Evolutionary conservation across 2,888 invertebrate species (phyloP).

Genomic region (Ectemnius cavifrons): DNA sequence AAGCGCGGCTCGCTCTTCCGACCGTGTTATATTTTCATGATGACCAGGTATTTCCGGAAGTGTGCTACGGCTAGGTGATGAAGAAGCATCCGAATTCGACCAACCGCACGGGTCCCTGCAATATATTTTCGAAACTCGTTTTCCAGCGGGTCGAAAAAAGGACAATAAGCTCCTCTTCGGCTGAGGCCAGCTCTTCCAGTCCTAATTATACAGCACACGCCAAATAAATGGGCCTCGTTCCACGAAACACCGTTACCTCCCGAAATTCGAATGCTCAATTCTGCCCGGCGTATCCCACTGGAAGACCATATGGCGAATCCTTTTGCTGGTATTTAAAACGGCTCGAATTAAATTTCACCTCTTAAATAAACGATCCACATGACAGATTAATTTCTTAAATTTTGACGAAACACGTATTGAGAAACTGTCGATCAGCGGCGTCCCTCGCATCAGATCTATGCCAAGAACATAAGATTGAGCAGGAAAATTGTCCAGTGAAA

Average conservation of each 20-base stretch:
- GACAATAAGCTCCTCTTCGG: constrained; percentile 48
- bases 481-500: too few relatives aligned
- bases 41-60: constrained; percentile 54
- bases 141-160: constrained; percentile 58
- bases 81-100: constrained; percentile 40
- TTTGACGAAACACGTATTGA: too few relatives aligned
- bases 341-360: constrained; percentile 47
- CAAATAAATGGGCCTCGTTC: constrained; percentile 73
- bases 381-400: too few relatives aligned
- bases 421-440: too few relatives aligned
- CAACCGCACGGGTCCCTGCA: constrained; percentile 40
- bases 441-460: too few relatives aligned
- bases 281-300: constrained; percentile 57
- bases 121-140: constrained; percentile 65
- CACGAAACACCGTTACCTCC: constrained; percentile 67
- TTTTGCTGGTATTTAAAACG: constrained; percentile 67
- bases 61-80: constrained; percentile 21
- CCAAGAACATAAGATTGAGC: too few relatives aligned
- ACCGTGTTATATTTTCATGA: constrained; percentile 15
- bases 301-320: constrained; percentile 76
- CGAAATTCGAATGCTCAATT: constrained; percentile 57
- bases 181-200: constrained; percentile 54
- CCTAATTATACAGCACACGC: constrained; percentile 76
- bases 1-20: neutral
- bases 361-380: too few relatives aligned